Evolutionary conservation across 2,888 invertebrate species (phyloP), one percentile per base, ranked within the genome.

Genomic region (Elmis aenea): DNA sequence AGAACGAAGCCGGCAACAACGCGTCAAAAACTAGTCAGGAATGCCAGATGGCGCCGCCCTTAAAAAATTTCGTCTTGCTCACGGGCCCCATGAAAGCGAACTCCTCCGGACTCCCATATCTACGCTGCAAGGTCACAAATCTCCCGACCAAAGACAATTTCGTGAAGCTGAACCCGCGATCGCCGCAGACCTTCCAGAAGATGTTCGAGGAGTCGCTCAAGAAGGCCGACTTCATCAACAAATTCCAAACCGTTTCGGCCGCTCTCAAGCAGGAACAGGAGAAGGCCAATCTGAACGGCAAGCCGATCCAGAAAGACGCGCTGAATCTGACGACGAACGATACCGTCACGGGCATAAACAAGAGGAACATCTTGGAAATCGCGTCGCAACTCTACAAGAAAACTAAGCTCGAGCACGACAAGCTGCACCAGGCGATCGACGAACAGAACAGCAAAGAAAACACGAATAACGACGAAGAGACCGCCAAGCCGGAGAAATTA

Each of bases 171-270:
- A 54, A 38, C 25, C 51, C 54, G 11, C 35, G 50, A 34, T 48
- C 52, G 0, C 44, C 58, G 3, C 59, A 59, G 27, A 61, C 62
- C 1, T 68, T 68, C 41, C 68, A 68, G 43, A 69, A 63, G 42
- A 68, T 68, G 48, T 69, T 69, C 45, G 69, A 69, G 38, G 67
- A 68, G 37, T 57, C 65, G 0, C 57, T 67, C n/a, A 64, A 62
- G 36, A 57, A 58, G 25, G 40, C 39, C 8, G 52, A 52, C 21
- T 36, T 38, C 13, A 46, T n/a, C 8, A 38, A 25, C n/a, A 33
- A 31, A 32, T 42, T 42, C 9, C 38, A 35, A 32, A 30, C 33
- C 1, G 15, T 34, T 3, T 14, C 32, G 2, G 11, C 26, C 1
- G 28, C 26, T 4, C n/a, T n/a, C n/a, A n/a, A 15, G 5, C 8